Conservation (phyloP, 2,113 vertebrate species). For the Passer montanus region DNA sequence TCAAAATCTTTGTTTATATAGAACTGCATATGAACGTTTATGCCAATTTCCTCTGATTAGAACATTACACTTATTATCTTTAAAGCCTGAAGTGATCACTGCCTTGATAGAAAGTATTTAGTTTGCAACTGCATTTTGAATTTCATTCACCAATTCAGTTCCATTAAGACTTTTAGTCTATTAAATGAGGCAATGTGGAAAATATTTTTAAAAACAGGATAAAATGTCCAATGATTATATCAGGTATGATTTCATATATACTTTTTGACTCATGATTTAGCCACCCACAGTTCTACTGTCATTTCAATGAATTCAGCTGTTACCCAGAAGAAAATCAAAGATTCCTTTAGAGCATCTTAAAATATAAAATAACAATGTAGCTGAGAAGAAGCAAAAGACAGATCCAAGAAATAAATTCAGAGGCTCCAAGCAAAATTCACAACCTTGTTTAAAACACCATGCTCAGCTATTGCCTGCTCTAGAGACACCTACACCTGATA, state of each 20-base stretch:
- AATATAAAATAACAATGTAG: not conserved
- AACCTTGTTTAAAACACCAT: not conserved
- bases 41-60: conserved; percentile 51
- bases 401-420: not conserved
- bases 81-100: conserved; percentile 33
- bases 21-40: conserved; percentile 4
- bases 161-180: conserved; percentile 7
- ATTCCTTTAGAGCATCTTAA: not conserved
- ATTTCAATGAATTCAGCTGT: not conserved
- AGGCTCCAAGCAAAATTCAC: not conserved
- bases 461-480: not conserved
- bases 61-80: conserved; percentile 35
- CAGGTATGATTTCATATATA: not conserved
- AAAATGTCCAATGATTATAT: not conserved
- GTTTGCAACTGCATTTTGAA: conserved; percentile 29
- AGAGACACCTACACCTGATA: not conserved
- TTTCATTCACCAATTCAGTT: conserved; percentile 12
- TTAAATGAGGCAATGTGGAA: conserved; percentile 12
- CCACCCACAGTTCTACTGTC: not conserved
- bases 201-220: conserved; percentile 26
- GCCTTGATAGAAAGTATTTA: conserved; percentile 22
- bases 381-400: not conserved
- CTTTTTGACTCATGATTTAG: conserved; percentile 22
- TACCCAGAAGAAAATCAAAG: not conserved
- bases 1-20: not conserved